Conservation (phyloP, 1,140 invertebrate species). For the Probaryconus sp. region DNA sequence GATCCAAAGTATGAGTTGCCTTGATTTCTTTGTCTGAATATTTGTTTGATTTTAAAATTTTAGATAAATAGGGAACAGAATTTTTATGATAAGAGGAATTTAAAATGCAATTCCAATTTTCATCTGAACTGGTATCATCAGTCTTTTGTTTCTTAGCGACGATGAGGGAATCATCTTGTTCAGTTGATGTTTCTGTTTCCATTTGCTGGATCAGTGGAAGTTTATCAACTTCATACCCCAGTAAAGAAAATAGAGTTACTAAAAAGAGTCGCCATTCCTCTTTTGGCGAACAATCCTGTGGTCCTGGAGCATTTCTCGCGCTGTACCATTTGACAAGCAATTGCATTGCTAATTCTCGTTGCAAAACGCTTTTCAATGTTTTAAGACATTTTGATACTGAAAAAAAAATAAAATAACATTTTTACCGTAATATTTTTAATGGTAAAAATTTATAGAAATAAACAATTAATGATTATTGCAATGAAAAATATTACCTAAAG, state of each 20-base stretch:
- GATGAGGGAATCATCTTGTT: slow-evolving; percentile 67
- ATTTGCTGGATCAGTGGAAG: slow-evolving; percentile 77
- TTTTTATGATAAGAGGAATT: slow-evolving; percentile 80
- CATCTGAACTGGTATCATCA: slow-evolving; percentile 79
- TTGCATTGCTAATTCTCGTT: slow-evolving; percentile 85
- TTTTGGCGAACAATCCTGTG: slow-evolving; percentile 85
- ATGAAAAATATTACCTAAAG: slow-evolving; percentile 73
- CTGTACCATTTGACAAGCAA: slow-evolving; percentile 92
- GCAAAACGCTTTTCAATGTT: slow-evolving; percentile 86
- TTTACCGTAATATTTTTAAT: too few species aligned
- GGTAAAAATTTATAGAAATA: neutral
- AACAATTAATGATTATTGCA: slow-evolving; percentile 5
- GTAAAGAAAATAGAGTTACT: slow-evolving; percentile 81
- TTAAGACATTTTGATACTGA: slow-evolving; percentile 83
- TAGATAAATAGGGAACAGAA: slow-evolving; percentile 54
- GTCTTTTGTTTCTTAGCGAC: slow-evolving; percentile 78
- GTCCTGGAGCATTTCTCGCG: slow-evolving; percentile 90
- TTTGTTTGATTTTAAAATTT: slow-evolving; percentile 67
- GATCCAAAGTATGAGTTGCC: neutral
- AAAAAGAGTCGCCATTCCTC: slow-evolving; percentile 92
- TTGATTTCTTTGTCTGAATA: slow-evolving; percentile 30
- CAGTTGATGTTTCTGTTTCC: slow-evolving; percentile 72
- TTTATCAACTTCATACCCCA: slow-evolving; percentile 87
- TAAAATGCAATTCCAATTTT: slow-evolving; percentile 89
- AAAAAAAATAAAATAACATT: slow-evolving; percentile 39